Percentiles rank a stretch among this genome's conserved stretches.
phyloP scores from a whole-genome alignment of 2,113 vertebrate species.

The Hippopotamus amphibius region DNA sequence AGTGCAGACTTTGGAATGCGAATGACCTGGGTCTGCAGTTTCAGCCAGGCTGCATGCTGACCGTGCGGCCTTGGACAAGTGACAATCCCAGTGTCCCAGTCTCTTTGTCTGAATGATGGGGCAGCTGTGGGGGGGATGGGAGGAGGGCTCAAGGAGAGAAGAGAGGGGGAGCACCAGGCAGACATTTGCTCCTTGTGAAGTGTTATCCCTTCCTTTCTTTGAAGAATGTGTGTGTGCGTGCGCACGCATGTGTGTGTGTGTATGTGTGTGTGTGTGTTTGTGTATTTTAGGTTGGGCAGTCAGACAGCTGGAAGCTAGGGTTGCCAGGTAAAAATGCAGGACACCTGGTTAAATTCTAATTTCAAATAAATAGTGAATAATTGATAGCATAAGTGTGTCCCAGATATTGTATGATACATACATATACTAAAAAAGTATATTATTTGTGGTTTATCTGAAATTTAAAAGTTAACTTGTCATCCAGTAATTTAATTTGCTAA shows the following conservation, averaged over 20 bases:
- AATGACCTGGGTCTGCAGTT: neutral
- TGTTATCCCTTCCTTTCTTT: neutral
- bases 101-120: neutral
- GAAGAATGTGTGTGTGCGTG: neutral
- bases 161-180: neutral
- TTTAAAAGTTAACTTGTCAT: neutral
- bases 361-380: neutral
- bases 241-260: rapidly evolving
- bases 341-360: neutral
- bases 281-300: neutral
- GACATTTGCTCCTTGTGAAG: rapidly evolving
- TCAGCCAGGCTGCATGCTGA: neutral
- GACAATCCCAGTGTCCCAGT: neutral
- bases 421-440: neutral
- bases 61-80: neutral
- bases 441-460: neutral
- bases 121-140: rapidly evolving
- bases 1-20: neutral
- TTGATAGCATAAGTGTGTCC: rapidly evolving
- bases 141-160: neutral
- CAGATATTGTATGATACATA: rapidly evolving
- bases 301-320: neutral
- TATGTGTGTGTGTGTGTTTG: neutral
- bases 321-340: neutral
- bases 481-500: neutral